Percentiles rank a stretch among this genome's conserved stretches.
phyloP scores from a whole-genome alignment of 2,888 invertebrate genomes.

The Drosophila nr. perissopoda region DNA sequence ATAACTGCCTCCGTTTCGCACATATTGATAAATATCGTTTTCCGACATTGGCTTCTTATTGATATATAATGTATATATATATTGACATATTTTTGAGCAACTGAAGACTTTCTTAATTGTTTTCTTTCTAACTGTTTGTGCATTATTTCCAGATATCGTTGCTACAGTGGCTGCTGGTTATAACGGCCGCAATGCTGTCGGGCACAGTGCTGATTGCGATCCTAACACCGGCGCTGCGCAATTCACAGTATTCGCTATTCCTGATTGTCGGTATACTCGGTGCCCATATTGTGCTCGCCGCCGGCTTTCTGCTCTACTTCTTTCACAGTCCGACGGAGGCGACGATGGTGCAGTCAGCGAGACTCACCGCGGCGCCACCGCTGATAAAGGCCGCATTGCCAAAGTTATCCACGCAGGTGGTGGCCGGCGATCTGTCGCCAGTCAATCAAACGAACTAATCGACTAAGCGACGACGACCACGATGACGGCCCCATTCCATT shows the following conservation, averaged over 20 bases:
- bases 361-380: slow-evolving; percentile 6
- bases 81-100: not conserved
- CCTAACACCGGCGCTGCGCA: slow-evolving; percentile 90
- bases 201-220: slow-evolving; percentile 94
- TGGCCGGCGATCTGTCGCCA: slow-evolving; percentile 19
- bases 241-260: slow-evolving; percentile 88
- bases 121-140: not conserved
- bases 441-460: slow-evolving; percentile 54
- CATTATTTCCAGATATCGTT: slow-evolving; percentile 86
- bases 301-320: slow-evolving; percentile 94
- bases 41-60: not conserved
- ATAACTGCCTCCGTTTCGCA: not conserved
- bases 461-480: not conserved
- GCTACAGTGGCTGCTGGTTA: slow-evolving; percentile 95
- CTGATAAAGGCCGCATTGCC: not conserved
- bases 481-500: not conserved
- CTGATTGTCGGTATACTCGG: slow-evolving; percentile 89
- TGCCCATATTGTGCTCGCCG: slow-evolving; percentile 92
- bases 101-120: not conserved
- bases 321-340: slow-evolving; percentile 86
- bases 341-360: not conserved
- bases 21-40: not conserved
- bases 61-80: not conserved
- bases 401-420: slow-evolving; percentile 25
- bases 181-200: slow-evolving; percentile 92